phyloP scores from a whole-genome alignment of 2,113 vertebrate genomes.

The Atractosteus spatula region DNA sequence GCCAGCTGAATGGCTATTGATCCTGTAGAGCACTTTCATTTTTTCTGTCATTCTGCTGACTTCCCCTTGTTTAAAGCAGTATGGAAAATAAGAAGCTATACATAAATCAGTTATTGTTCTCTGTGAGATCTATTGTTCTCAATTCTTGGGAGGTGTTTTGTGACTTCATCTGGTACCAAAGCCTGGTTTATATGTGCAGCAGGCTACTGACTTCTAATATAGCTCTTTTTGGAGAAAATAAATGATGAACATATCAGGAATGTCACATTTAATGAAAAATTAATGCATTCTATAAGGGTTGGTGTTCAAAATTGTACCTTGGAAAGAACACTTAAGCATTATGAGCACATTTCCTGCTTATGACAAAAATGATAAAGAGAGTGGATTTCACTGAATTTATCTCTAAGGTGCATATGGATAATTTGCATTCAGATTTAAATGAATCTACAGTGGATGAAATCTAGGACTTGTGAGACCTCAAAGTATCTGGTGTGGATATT shows the following conservation, averaged over 20 bases:
- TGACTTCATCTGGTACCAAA: no score
- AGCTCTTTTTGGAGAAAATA: background rate
- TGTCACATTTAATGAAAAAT: constrained; percentile 28
- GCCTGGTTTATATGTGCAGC: no score
- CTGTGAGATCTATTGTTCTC: no score
- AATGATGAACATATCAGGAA: constrained; percentile 14
- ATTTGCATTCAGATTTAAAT: constrained; percentile 46
- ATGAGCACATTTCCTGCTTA: constrained; percentile 6
- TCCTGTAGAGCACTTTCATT: background rate
- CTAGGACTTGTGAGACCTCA: constrained; percentile 15
- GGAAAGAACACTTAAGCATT: background rate
- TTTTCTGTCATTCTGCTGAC: no score
- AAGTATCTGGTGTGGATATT: constrained; percentile 47
- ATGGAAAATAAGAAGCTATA: no score
- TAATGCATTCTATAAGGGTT: constrained; percentile 12
- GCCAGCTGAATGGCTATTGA: constrained; percentile 3
- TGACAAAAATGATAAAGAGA: no score
- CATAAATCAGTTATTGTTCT: no score
- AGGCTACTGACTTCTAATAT: background rate
- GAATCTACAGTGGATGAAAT: constrained; percentile 25
- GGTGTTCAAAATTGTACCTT: constrained; percentile 20
- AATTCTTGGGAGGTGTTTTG: no score
- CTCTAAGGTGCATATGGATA: constrained; percentile 24
- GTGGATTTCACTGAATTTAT: background rate
- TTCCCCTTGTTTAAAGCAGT: no score